These are phyloP conservation scores for Rhinopomastus cyanomelas DNA, from an alignment of 2,113 vertebrate genomes.

Conservation along the genomic window DNA sequence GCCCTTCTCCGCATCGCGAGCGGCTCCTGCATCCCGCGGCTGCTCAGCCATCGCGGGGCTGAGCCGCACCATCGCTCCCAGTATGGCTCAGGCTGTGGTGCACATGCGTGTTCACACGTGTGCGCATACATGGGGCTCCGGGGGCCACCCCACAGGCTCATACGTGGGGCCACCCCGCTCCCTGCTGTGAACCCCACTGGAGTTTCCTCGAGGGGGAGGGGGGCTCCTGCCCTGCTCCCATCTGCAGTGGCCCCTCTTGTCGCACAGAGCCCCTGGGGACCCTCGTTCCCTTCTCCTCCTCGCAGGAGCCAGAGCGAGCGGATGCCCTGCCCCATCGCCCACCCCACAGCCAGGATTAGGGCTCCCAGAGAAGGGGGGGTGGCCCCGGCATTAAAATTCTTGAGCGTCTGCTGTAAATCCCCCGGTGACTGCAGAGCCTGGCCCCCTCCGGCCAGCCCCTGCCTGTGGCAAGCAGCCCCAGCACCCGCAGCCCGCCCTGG, in stretches of 20 bases:
- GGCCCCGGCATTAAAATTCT: not conserved
- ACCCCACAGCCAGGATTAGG: not conserved
- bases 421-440: accelerated
- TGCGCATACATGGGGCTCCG: accelerated
- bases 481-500: accelerated
- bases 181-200: not conserved
- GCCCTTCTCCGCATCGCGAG: not conserved
- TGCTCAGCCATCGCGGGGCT: not conserved
- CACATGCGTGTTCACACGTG: not conserved
- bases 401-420: not conserved
- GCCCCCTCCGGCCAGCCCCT: accelerated
- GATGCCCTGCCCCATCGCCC: accelerated
- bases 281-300: not conserved
- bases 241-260: accelerated
- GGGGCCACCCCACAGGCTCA: no score
- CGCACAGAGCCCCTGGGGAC: accelerated
- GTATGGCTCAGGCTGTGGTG: accelerated
- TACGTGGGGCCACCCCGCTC: accelerated
- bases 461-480: not conserved
- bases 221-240: not conserved
- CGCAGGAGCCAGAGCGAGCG: not conserved
- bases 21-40: not conserved
- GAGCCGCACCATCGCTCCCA: not conserved
- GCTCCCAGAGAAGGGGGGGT: accelerated
- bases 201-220: accelerated